Base-by-base conservation (phyloP, 2,113 vertebrate species). In the Cairina moschata region DNA sequence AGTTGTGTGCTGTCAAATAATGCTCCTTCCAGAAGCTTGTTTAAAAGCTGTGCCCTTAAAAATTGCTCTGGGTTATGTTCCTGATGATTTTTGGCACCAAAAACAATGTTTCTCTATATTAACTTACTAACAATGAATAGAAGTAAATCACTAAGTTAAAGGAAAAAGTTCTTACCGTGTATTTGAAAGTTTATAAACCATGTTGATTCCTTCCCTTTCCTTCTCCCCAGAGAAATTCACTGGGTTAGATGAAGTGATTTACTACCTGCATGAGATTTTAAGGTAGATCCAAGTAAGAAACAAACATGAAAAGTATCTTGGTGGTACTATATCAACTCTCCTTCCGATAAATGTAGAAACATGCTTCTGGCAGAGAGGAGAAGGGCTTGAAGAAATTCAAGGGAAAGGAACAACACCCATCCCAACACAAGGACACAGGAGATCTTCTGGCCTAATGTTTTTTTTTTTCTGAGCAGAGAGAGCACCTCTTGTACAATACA, bases 61-160 rank as follows among this genome's bases (percentile, higher is more conserved):
- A 86, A 97, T 96, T 96, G 93, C 95, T 96, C 97, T 97, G 97
- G 95, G 93, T 97, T 97, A 97, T 96, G 96, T 97, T 96, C 91
- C 95, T 97, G 95, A 97, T 95, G 96, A 97, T 96, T 94, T 93
- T 78, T 97, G 98, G 97, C 97, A 97, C 86, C 81, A 90, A 91
- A 96, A 81, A 40, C 74, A 75, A 18, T 91, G 91, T 96, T 97
- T 93, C 97, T 95, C 88, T 91, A 25, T 95, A 97, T 93, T 94
- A 96, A 97, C 96, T 94, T 94, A 94, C 92, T 96, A 96, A 95
- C 93, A 91, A 72, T 38, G 94, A 93, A 77, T 91, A 90, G 94
- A 95, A 96, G 91, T 97, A 97, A 97, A 97, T 97, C 97, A 97
- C 28, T 11, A 71, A 88, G 88, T 86, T 91, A 95, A 96, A 69